These are phyloP conservation scores for Ceratina australensis DNA, from an alignment of 1,140 invertebrate genomes.

Conservation along the genomic window DNA sequence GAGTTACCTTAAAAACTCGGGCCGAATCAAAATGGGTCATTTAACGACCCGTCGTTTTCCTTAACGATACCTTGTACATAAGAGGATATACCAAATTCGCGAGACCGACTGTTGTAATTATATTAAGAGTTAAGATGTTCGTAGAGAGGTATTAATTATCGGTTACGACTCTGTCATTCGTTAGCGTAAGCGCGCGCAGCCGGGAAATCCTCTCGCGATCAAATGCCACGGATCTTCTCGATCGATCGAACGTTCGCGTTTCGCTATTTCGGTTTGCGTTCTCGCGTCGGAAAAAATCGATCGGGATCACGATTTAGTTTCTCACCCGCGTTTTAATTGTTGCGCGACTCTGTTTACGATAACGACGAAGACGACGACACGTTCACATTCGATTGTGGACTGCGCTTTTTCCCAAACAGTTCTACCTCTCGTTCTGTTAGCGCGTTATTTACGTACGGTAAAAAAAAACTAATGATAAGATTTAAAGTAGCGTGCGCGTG, in stretches of 20 bases:
- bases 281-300: no score
- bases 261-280: not conserved
- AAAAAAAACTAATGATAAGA: constrained; percentile 13
- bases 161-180: constrained; percentile 31
- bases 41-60: constrained; percentile 5
- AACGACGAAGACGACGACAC: not conserved
- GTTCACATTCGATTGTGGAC: constrained; percentile 24
- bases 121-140: constrained; percentile 37
- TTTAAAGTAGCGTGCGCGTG: not conserved
- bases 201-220: not conserved
- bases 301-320: not conserved
- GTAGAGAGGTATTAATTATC: constrained; percentile 51
- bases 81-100: constrained; percentile 67
- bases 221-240: not conserved
- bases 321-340: not conserved
- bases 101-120: constrained; percentile 47
- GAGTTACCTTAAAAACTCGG: constrained; percentile 23
- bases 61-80: constrained; percentile 52
- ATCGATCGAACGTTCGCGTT: not conserved
- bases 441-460: constrained; percentile 35
- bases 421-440: constrained; percentile 47
- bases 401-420: constrained; percentile 41
- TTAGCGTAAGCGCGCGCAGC: constrained; percentile 25
- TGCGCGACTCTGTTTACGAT: not conserved
- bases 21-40: constrained; percentile 43